Evolutionary conservation across 2,888 invertebrate species (phyloP), one percentile per base, ranked within the genome.

Genomic region (Frankliniella fusca): DNA sequence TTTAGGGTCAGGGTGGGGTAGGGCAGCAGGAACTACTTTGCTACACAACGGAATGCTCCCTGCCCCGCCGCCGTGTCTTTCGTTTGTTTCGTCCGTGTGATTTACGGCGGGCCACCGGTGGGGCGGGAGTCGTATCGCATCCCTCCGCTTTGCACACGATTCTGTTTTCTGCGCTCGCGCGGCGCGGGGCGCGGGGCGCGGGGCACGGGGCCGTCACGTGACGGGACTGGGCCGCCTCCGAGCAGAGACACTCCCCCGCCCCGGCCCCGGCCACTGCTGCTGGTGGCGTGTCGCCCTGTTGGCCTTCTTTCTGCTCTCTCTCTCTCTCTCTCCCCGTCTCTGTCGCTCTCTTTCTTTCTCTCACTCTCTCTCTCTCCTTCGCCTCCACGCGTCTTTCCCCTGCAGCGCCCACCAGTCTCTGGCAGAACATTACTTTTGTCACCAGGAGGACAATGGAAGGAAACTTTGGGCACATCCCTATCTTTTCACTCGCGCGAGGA

Each of bases 371-470:
- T 70, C 70, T 70, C n/a, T 70, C 70, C 23, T 11, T 11, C 23
- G 12, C 54, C 54, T 20, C 54, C 20, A 15, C 54, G 15, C 15
- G 54, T 54, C 54, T 54, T 15, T 54, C 54, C 54, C 54, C 54
- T 54, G 54, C 15, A 15, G 15, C 54, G 70, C 70, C 27, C 70
- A 12, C 70, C 70, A 76, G 70, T 8, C 70, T 27, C 27, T 27
- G 70, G 70, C 70, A 76, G 70, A 76, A 76, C 70, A 76, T 76
- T 76, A 76, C 70, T 76, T 76, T 76, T 76, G 70, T 76, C 70
- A 76, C 70, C 70, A 76, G 70, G 70, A 76, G 70, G 23, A 76
- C 70, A 76, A 76, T 76, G 70, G 70, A 76, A 76, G 70, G 23
- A 76, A 76, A 76, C 70, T 76, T 76, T 76, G 70, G 70, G 70